Evolutionary conservation across 1,140 invertebrate species (phyloP).

Genomic region (Drosophila bocqueti): DNA sequence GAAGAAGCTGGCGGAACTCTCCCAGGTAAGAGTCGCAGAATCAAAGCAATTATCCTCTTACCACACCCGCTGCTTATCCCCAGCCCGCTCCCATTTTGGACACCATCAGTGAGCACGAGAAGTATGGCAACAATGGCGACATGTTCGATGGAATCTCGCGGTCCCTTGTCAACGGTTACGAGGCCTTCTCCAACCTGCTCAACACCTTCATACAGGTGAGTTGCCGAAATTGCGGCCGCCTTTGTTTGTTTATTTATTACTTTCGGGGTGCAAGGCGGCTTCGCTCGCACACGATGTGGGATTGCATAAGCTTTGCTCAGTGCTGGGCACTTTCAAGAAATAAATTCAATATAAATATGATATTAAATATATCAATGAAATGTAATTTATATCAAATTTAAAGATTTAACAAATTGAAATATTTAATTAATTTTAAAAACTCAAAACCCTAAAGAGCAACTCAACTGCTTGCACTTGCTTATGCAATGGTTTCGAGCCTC

Average conservation of each 20-base stretch:
- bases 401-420: not conserved
- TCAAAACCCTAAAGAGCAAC: not conserved
- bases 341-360: not conserved
- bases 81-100: conserved; percentile 87
- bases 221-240: conserved; percentile 1
- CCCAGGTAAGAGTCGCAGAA: conserved; percentile 61
- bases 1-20: conserved; percentile 66
- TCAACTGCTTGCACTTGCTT: conserved; percentile 9
- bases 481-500: conserved; percentile 25
- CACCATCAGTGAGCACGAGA: conserved; percentile 86
- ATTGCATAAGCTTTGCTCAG: conserved; percentile 4
- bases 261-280: not conserved
- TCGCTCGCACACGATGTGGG: conserved; percentile 16
- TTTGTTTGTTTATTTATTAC: conserved; percentile 14
- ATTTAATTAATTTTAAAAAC: not conserved
- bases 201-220: conserved; percentile 86
- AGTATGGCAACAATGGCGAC: conserved; percentile 87
- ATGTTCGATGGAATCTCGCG: conserved; percentile 86
- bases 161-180: conserved; percentile 86
- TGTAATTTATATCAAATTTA: not conserved
- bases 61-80: not conserved
- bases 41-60: fast-evolving
- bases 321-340: not conserved
- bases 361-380: not conserved
- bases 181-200: conserved; percentile 86